Base-by-base conservation (phyloP, 92 coral and sea anemone genomes). In the Actinostola sp. region DNA sequence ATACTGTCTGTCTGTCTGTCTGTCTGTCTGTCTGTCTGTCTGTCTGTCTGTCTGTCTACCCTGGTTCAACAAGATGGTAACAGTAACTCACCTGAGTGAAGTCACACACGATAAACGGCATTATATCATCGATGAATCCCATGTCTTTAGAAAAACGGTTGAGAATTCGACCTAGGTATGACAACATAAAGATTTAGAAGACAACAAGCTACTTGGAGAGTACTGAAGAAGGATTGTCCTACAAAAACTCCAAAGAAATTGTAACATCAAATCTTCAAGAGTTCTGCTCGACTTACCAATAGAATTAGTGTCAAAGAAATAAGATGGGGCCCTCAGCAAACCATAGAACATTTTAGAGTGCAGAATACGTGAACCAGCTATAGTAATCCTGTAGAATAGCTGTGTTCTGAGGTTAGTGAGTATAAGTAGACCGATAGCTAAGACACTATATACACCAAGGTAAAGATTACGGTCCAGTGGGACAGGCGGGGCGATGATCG, bases 211-310 rank as follows among this genome's bases (percentile, higher is more conserved):
- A n/a, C n/a, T n/a, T n/a, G n/a, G n/a, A n/a, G n/a, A n/a, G n/a
- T n/a, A n/a, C n/a, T n/a, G n/a, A 71, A 12, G 25, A 76, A 20
- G 25, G 36, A 7, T 4, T 46, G n/a, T n/a, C n/a, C n/a, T n/a
- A n/a, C n/a, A n/a, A n/a, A n/a, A n/a, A n/a, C n/a, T n/a, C n/a
- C n/a, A n/a, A n/a, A 53, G 23, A 19, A 53, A 53, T 26, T 53
- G 28, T 29, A 49, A 26, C 23, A 7, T 1, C 56, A 17, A 8
- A 49, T 7, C 56, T 49, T 49, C n/a, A n/a, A 6, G 15, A 20
- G n/a, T n/a, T n/a, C n/a, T n/a, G n/a, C n/a, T n/a, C n/a, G n/a
- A 79, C 83, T 17, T 49, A 84, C 89, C 89, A 15, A 84, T 84
- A 30, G 89, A 84, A 65, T 84, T 84, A 25, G 84, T 84, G 54